Evolutionary conservation across 2,888 invertebrate genomes (phyloP).

Genomic region (Urechis unicinctus): DNA sequence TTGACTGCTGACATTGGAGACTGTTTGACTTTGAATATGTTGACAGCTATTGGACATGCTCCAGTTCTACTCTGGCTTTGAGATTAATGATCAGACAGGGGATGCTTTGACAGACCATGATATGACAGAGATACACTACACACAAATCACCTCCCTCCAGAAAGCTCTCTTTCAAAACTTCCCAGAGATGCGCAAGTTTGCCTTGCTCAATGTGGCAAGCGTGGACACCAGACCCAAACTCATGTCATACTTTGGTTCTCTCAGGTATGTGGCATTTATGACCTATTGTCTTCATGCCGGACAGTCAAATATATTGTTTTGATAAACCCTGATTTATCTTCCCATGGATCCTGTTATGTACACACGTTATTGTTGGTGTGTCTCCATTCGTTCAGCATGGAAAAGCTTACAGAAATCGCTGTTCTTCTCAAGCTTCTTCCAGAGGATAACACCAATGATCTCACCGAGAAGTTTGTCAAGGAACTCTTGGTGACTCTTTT

Average conservation of each 20-base stretch:
- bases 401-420: conserved; percentile 77
- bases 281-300: not conserved
- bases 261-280: conserved; percentile 10
- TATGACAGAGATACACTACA: conserved; percentile 89
- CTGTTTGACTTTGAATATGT: no score
- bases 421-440: conserved; percentile 77
- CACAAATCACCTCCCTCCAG: conserved; percentile 82
- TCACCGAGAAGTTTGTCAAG: conserved; percentile 70
- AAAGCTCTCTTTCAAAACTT: conserved; percentile 90
- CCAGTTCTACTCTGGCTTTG: conserved; percentile 93
- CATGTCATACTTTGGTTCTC: conserved; percentile 72
- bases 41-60: conserved; percentile 88
- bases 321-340: conserved; percentile 1
- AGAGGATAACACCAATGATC: conserved; percentile 1
- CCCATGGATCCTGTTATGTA: no score
- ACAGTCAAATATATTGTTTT: not conserved
- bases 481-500: conserved; percentile 69
- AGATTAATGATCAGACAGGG: conserved; percentile 93
- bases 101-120: conserved; percentile 89
- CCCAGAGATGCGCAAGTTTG: conserved; percentile 75
- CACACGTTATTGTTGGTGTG: no score
- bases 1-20: no score
- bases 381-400: conserved; percentile 63
- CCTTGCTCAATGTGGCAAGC: conserved; percentile 86
- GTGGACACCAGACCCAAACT: conserved; percentile 84